Evolutionary conservation across 2,888 invertebrate genomes (phyloP).

Genomic region (Gymnocheta viridis): DNA sequence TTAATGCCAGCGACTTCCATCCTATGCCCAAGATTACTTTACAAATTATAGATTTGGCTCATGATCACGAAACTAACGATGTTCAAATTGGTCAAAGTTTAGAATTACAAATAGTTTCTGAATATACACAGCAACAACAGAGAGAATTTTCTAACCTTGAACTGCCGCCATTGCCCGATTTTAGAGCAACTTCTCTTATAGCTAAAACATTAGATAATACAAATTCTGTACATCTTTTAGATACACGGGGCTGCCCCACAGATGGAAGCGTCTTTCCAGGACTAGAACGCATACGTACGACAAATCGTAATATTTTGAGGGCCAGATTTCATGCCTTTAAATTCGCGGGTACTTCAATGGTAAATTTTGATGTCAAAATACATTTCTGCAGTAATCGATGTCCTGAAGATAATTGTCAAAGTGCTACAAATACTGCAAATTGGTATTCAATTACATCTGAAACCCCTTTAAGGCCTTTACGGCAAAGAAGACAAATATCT

Average conservation of each 20-base stretch:
- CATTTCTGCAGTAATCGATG: constrained; percentile 90
- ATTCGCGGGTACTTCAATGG: constrained; percentile 91
- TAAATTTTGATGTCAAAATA: constrained; percentile 91
- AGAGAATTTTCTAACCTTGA: constrained; percentile 71
- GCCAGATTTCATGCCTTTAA: constrained; percentile 92
- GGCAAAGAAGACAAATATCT: constrained; percentile 41
- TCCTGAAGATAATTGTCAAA: constrained; percentile 84
- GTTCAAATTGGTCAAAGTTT: constrained; percentile 87
- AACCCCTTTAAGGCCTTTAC: constrained; percentile 1
- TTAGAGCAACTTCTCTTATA: constrained; percentile 90
- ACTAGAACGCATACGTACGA: constrained; percentile 80
- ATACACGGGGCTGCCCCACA: constrained; percentile 91
- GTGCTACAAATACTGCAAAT: constrained; percentile 66
- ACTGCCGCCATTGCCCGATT: constrained; percentile 85
- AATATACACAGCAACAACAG: constrained; percentile 74
- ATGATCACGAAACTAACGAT: constrained; percentile 85
- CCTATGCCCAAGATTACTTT: constrained; percentile 82
- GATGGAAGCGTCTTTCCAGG: constrained; percentile 84
- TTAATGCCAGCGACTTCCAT: constrained; percentile 72
- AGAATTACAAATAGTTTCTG: constrained; percentile 85
- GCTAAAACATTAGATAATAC: constrained; percentile 90
- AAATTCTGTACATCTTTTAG: constrained; percentile 87
- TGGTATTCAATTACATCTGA: constrained; percentile 45
- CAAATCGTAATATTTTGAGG: constrained; percentile 82
- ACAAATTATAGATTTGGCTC: constrained; percentile 84